Percentiles rank a stretch among this genome's conserved stretches.
Evolutionary conservation across 2,888 invertebrate genomes (phyloP).

Genomic region (Schrankia costaestrigalis): DNA sequence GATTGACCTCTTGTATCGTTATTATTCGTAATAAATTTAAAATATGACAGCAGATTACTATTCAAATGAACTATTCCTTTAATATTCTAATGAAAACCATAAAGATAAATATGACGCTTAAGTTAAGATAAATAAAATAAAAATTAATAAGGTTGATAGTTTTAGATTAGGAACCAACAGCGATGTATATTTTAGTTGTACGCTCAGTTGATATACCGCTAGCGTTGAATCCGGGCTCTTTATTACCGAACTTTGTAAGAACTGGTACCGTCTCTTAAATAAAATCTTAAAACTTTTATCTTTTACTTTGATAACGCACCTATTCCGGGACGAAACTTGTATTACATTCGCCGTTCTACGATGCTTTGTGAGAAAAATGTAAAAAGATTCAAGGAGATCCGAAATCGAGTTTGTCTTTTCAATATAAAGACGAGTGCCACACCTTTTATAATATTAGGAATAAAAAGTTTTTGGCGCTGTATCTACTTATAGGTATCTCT

Average conservation of each 20-base stretch:
- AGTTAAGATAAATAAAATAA: slow-evolving; percentile 4
- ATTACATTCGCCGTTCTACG: slow-evolving; percentile 35
- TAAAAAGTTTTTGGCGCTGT: slow-evolving; percentile 36
- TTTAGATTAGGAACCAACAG: slow-evolving; percentile 11
- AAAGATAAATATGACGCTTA: slow-evolving; percentile 3
- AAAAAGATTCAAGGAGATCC: slow-evolving; percentile 27
- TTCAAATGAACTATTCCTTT: slow-evolving; percentile 2
- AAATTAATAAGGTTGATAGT: slow-evolving; percentile 8
- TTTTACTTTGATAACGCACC: slow-evolving; percentile 60
- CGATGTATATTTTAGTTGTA: slow-evolving; percentile 16
- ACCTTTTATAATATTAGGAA: slow-evolving; percentile 25
- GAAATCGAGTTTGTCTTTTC: slow-evolving; percentile 19
- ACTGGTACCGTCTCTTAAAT: slow-evolving; percentile 54
- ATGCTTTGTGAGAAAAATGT: slow-evolving; percentile 32
- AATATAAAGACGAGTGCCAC: slow-evolving; percentile 16
- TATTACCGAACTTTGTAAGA: slow-evolving; percentile 58
- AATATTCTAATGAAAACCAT: slow-evolving; percentile 3
- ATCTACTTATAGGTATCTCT: no score
- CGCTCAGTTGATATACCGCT: slow-evolving; percentile 25
- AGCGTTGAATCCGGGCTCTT: slow-evolving; percentile 32
- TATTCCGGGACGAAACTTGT: slow-evolving; percentile 49
- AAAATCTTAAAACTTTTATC: slow-evolving; percentile 73
- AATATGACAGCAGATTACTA: slow-evolving; percentile 4
- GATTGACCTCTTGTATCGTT: not conserved
- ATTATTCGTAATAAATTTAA: slow-evolving; percentile 5